Percentiles rank a stretch among this genome's conserved stretches.
Evolutionary conservation across 2,888 invertebrate genomes (phyloP).

Genomic region (Nowickia ferox): DNA sequence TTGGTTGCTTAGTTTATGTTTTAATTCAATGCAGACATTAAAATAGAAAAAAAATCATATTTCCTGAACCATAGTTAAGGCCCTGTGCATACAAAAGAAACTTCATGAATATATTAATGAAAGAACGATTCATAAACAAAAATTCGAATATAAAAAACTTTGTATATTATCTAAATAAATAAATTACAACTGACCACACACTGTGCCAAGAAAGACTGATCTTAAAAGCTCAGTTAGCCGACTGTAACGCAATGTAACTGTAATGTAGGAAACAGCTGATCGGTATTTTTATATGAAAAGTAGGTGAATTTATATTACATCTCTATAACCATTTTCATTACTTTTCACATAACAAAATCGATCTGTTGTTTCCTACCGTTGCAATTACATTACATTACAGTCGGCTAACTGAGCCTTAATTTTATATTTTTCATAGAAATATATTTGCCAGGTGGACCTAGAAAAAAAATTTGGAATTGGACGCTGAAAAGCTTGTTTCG

Average conservation of each 20-base stretch:
- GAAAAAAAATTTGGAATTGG: background rate
- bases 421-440: background rate
- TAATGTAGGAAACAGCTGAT: too few relatives aligned
- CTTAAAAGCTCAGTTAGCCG: too few relatives aligned
- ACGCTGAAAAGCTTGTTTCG: too few relatives aligned
- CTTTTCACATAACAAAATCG: too few relatives aligned
- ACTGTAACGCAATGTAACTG: too few relatives aligned
- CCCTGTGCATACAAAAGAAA: background rate
- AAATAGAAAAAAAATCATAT: constrained; percentile 23
- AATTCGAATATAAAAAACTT: background rate
- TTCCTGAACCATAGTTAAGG: background rate
- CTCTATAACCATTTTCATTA: too few relatives aligned
- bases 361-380: too few relatives aligned
- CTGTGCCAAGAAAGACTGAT: background rate
- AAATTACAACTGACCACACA: constrained; percentile 6
- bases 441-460: background rate
- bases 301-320: too few relatives aligned
- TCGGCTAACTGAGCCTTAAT: too few relatives aligned
- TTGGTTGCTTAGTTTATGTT: constrained; percentile 28
- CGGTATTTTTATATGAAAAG: too few relatives aligned
- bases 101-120: background rate
- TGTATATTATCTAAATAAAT: background rate
- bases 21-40: constrained; percentile 29
- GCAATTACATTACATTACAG: too few relatives aligned
- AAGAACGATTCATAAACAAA: background rate